phyloP scores from a whole-genome alignment of 1,140 invertebrate genomes.

The Wasmannia auropunctata region DNA sequence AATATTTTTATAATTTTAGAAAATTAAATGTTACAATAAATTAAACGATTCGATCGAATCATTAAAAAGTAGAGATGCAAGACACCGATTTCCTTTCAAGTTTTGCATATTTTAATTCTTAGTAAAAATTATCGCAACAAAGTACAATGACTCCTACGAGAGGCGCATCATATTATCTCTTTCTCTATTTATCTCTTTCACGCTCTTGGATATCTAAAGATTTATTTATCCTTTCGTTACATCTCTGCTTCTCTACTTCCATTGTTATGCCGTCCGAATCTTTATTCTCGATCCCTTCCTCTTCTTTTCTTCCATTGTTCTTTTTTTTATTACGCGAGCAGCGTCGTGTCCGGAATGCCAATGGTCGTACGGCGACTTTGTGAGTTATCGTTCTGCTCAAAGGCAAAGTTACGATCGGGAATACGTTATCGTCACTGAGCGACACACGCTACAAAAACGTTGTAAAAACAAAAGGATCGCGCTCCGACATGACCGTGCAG shows the following conservation, averaged over 20 bases:
- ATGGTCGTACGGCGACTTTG: slow-evolving; percentile 34
- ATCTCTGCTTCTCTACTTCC: slow-evolving; percentile 11
- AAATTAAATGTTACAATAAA: not conserved
- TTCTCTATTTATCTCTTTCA: not conserved
- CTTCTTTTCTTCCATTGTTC: slow-evolving; percentile 40
- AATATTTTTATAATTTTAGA: not conserved
- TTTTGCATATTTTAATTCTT: not conserved
- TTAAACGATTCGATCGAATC: not conserved
- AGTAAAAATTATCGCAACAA: not conserved
- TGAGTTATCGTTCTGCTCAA: slow-evolving; percentile 28
- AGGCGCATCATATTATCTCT: not conserved
- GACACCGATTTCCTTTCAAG: not conserved
- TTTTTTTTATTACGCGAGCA: slow-evolving; percentile 43
- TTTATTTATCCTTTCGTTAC: slow-evolving; percentile 35
- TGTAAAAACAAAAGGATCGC: not conserved
- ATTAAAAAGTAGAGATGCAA: not conserved
- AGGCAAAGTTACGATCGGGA: slow-evolving; percentile 37
- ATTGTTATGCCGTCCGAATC: slow-evolving; percentile 37
- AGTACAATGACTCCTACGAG: not conserved
- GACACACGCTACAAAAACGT: not conserved
- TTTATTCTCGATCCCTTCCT: slow-evolving; percentile 44
- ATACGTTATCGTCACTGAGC: slow-evolving; percentile 31
- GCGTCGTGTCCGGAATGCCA: slow-evolving; percentile 39
- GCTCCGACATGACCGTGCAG: not conserved
- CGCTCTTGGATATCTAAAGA: not conserved